Evolutionary conservation across 1,140 invertebrate species (phyloP).

Genomic region (Drosophila grimshawi): DNA sequence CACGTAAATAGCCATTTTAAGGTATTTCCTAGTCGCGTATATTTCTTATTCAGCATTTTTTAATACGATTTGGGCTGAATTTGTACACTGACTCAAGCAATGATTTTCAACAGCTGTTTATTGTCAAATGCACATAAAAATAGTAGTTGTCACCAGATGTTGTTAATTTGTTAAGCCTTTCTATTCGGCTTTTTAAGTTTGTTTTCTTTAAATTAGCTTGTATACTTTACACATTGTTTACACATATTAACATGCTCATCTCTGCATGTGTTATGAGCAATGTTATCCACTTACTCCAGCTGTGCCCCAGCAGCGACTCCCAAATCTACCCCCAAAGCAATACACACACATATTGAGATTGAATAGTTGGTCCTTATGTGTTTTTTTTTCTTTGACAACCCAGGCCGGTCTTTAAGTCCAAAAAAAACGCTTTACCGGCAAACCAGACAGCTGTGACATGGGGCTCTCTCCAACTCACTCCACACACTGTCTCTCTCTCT

Average conservation of each 20-base stretch:
- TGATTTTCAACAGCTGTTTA: too few species aligned
- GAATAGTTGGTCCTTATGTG: conserved; percentile 20
- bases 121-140: too few species aligned
- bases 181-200: too few species aligned
- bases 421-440: conserved; percentile 58
- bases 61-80: too few species aligned
- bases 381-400: neutral
- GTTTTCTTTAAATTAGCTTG: neutral
- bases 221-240: neutral
- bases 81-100: too few species aligned
- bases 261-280: conserved; percentile 14
- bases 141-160: too few species aligned
- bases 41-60: too few species aligned
- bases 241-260: conserved; percentile 21
- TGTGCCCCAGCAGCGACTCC: neutral
- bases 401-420: conserved; percentile 35
- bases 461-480: conserved; percentile 6
- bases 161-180: too few species aligned
- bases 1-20: too few species aligned
- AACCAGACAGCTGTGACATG: conserved; percentile 63
- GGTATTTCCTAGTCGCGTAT: too few species aligned
- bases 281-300: conserved; percentile 1
- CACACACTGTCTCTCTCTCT: conserved; percentile 1
- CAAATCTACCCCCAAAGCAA: conserved; percentile 39
- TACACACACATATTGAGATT: conserved; percentile 31